A percentile compares a stretch with the other conserved stretches of the same genome.
Evolutionary conservation across 2,113 vertebrate species (phyloP).

Genomic region (Nesogale talazaci): DNA sequence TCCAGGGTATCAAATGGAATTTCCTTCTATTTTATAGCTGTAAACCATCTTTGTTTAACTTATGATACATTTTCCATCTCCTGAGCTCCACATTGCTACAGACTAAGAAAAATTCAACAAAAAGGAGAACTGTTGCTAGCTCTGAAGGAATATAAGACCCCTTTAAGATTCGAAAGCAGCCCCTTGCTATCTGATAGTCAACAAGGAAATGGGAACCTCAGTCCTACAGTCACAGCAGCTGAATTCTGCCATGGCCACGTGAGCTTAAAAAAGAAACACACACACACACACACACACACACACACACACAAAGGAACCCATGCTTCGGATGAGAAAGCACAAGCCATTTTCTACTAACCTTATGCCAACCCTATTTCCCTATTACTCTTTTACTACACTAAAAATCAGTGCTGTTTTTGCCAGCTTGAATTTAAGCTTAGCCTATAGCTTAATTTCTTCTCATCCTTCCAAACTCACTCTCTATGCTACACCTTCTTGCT

Average conservation of each 20-base stretch:
- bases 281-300: too few relatives aligned
- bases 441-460: neutral
- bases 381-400: neutral
- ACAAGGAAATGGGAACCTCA: neutral
- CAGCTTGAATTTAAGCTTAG: neutral
- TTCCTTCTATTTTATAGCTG: neutral
- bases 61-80: neutral
- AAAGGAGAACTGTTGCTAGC: neutral
- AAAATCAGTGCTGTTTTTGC: neutral
- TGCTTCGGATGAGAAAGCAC: neutral
- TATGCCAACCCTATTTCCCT: neutral
- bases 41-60: neutral
- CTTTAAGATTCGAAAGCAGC: neutral
- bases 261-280: neutral
- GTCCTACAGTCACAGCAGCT: slow-evolving; percentile 12
- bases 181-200: neutral
- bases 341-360: neutral
- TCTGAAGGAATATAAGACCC: neutral
- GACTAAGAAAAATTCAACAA: neutral
- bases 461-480: neutral
- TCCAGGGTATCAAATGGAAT: neutral
- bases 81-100: neutral
- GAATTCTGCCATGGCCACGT: neutral
- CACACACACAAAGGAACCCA: too few relatives aligned
- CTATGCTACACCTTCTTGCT: neutral